phyloP scores from a whole-genome alignment of 2,888 invertebrate species.

The Phortica okadai region DNA sequence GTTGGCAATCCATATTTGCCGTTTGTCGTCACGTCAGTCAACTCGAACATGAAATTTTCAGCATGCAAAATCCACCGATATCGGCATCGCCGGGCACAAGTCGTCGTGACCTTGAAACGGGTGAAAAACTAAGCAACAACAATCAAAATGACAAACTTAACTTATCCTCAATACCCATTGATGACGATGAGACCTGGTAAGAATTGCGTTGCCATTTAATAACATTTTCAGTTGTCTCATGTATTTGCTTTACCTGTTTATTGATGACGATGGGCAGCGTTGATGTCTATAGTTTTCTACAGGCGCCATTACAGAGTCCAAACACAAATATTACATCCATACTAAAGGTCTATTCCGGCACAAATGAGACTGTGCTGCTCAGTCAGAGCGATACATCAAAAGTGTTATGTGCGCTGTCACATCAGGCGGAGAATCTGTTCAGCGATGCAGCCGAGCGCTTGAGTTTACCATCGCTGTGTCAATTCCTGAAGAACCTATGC shows the following conservation, averaged over 20 bases:
- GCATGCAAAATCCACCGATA: conserved; percentile 80
- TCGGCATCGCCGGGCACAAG: conserved; percentile 72
- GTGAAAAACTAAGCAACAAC: conserved; percentile 70
- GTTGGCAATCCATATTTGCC: conserved; percentile 97
- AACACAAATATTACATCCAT: conserved; percentile 77
- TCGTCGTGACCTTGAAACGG: conserved; percentile 74
- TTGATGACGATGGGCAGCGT: conserved; percentile 78
- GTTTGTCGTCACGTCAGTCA: conserved; percentile 95
- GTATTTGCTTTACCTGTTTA: conserved; percentile 4
- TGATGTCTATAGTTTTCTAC: conserved; percentile 90
- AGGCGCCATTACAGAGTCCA: conserved; percentile 83
- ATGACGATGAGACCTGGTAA: conserved; percentile 88
- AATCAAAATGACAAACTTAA: conserved; percentile 80
- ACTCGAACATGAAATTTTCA: conserved; percentile 93
- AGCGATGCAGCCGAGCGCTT: conserved; percentile 92
- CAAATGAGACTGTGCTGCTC: conserved; percentile 79
- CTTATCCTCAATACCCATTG: conserved; percentile 80
- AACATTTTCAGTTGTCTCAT: neutral
- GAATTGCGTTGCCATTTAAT: conserved; percentile 44
- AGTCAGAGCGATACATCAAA: conserved; percentile 89
- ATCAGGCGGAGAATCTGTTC: conserved; percentile 93
- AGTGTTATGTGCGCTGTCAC: conserved; percentile 92
- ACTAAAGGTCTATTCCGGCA: conserved; percentile 74
- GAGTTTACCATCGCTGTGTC: conserved; percentile 88
- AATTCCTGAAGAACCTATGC: conserved; percentile 89